A percentile compares a stretch with the other conserved stretches of the same genome.
Conservation (phyloP, 2,888 invertebrate species). For the Piscicola geometra region DNA sequence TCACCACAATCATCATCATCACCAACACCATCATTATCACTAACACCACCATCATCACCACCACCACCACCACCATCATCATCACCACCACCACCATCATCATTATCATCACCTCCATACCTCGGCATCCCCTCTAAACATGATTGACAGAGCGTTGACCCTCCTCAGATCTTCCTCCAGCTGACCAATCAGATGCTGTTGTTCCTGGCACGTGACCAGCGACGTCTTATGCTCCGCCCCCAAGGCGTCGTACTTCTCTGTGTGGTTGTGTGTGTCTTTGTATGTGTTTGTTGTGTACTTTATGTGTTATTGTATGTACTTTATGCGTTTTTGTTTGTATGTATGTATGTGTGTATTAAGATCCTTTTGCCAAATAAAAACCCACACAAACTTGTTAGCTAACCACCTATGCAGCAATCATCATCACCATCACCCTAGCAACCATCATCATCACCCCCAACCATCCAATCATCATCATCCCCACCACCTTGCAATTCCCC, state of each 20-base stretch:
- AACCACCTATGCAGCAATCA: too few species aligned
- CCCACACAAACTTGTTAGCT: too few species aligned
- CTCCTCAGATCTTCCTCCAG: conserved; percentile 57
- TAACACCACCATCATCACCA: neutral
- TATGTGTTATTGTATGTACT: too few species aligned
- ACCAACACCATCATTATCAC: neutral
- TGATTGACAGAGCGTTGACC: conserved; percentile 55
- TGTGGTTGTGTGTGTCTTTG: neutral
- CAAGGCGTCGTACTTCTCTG: conserved; percentile 45
- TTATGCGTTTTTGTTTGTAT: too few species aligned
- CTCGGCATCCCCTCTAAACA: conserved; percentile 57
- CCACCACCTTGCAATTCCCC: conserved; percentile 47
- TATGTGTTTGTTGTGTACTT: neutral
- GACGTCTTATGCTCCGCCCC: conserved; percentile 51
- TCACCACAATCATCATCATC: neutral
- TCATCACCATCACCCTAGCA: too few species aligned
- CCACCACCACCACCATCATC: neutral
- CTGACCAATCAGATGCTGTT: conserved; percentile 54
- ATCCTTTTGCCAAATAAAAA: too few species aligned
- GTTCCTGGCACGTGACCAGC: conserved; percentile 51
- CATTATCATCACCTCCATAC: conserved; percentile 37
- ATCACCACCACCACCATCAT: neutral
- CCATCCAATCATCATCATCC: neutral
- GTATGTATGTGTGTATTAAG: too few species aligned
- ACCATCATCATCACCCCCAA: neutral